Evolutionary conservation across 2,113 vertebrate genomes (phyloP), one percentile per base, ranked within the genome.

Genomic region (Copsychus sechellarum): DNA sequence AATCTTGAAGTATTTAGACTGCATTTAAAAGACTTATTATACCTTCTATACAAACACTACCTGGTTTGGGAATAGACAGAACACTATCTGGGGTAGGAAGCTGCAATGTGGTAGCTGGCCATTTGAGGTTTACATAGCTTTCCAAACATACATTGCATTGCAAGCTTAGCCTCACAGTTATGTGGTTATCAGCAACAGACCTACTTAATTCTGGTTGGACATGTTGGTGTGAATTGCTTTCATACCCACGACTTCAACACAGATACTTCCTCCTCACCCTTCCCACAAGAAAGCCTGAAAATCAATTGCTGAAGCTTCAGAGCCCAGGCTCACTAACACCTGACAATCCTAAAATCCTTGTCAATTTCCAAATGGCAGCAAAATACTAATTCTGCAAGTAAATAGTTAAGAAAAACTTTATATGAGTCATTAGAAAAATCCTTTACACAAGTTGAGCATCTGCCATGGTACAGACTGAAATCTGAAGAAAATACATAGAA

Each of bases 21-120:
- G 18, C 43, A 79, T 36, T 74, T 66, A 74, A 65, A 83, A 81
- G 45, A 38, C 21, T 45, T n/a, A 64, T 62, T 83, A 53, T 21
- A 65, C 25, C 20, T 51, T 33, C 22, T 6, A 4, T 40, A 62
- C 16, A 84, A 72, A 81, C 71, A 84, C 22, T 24, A 62, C 6
- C 28, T 74, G 34, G 6, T 23, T 34, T 81, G 57, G 29, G 79
- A 81, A 86, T 2, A 48, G 24, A 31, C 2, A 42, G 43, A 79
- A 42, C 6, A 28, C 20, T 28, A 5, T 50, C 20, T 36, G 24
- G 13, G 4, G 12, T 45, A 65, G 42, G 9, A n/a, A 84, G 70
- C 8, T 17, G 5, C 42, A 58, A 19, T 0, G 0, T 19, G 19
- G 22, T 57, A 23, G 42, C 8, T 61, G 13, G 6, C n/a, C 17